Evolutionary conservation across 30 jellyfish, hydroid and myxozoan species (phyloP).

Genomic region (Hydra vulgaris): DNA sequence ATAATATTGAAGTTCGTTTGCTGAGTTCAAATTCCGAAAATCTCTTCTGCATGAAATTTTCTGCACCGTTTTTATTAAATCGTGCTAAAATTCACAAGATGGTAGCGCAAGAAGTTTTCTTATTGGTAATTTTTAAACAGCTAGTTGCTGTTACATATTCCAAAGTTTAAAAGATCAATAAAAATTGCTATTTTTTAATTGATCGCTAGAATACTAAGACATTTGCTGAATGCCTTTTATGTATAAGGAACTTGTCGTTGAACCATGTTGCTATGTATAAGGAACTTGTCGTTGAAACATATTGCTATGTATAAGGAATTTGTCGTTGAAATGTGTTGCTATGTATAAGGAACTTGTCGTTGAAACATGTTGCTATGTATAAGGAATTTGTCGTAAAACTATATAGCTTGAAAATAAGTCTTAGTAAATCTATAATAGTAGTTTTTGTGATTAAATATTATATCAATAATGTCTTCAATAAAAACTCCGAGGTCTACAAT

Average conservation of each 20-base stretch:
- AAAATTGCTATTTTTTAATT: not conserved
- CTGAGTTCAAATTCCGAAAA: constrained; percentile 3
- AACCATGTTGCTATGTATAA: too few relatives aligned
- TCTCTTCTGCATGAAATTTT: constrained; percentile 3
- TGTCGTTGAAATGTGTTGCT: too few relatives aligned
- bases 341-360: too few relatives aligned
- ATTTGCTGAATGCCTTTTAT: not conserved
- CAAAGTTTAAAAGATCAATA: constrained; percentile 22
- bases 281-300: too few relatives aligned
- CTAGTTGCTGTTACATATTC: not conserved
- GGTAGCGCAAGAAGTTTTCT: constrained; percentile 11
- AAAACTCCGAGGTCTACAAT: too few relatives aligned
- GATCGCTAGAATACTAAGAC: constrained; percentile 1
- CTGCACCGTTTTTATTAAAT: constrained; percentile 11
- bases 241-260: not conserved
- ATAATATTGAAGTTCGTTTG: constrained; percentile 9
- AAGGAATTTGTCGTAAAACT: too few relatives aligned
- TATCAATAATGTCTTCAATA: too few relatives aligned
- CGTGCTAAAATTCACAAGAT: constrained; percentile 14
- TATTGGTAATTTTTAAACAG: constrained; percentile 5
- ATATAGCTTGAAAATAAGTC: too few relatives aligned
- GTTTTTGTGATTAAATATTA: too few relatives aligned
- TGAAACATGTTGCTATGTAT: too few relatives aligned
- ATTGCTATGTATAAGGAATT: too few relatives aligned
- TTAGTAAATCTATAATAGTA: too few relatives aligned